A percentile compares a stretch with the other conserved stretches of the same genome.
Evolutionary conservation across 2,797 vertebrate species (phyloP).

Genomic region (Chloroceryle inda): DNA sequence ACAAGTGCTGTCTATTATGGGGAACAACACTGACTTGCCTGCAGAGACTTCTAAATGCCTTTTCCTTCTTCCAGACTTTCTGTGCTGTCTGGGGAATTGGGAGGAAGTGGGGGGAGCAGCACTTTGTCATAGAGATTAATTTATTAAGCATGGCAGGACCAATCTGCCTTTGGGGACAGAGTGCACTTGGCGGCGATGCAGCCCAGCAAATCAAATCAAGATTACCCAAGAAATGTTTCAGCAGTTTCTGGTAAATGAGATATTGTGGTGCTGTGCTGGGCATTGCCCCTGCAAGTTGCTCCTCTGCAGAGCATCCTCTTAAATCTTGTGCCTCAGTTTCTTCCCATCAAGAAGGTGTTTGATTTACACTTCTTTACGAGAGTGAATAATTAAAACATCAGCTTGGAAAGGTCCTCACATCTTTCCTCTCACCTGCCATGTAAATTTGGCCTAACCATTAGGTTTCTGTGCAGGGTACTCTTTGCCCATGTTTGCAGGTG

Average conservation of each 20-base stretch:
- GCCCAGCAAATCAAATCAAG: constrained; percentile 23
- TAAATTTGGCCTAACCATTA: neutral
- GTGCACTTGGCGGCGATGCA: neutral
- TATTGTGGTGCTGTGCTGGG: neutral
- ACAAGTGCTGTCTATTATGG: neutral
- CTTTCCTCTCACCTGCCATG: neutral
- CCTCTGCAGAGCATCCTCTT: neutral
- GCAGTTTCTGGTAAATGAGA: neutral
- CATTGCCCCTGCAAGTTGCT: neutral
- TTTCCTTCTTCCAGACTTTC: neutral
- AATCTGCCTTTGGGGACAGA: constrained; percentile 1
- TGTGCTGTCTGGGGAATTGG: neutral
- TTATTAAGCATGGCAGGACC: constrained; percentile 52
- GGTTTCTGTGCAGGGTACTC: neutral
- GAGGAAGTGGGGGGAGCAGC: neutral
- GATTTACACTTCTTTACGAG: neutral
- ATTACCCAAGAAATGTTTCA: constrained; percentile 29
- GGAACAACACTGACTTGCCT: neutral
- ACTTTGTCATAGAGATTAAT: constrained; percentile 42
- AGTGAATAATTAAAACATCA: neutral
- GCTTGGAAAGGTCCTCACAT: neutral
- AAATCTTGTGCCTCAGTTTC: neutral
- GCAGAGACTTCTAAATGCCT: constrained; percentile 10
- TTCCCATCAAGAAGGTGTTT: rapidly evolving
- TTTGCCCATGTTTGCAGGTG: neutral